phyloP scores from a whole-genome alignment of 1,140 invertebrate genomes.

The Mizuhopecten yessoensis region DNA sequence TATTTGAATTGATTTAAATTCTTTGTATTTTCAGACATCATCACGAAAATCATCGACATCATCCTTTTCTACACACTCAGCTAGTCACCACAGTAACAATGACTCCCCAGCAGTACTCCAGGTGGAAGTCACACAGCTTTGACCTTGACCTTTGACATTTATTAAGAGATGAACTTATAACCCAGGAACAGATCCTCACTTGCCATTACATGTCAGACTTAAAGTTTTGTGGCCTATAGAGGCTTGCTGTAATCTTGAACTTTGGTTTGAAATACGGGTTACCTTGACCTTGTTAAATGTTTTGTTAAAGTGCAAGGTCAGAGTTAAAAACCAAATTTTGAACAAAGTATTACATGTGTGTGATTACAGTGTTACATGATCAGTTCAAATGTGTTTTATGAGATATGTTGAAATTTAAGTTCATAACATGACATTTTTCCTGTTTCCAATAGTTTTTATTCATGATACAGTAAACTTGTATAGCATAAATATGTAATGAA shows the following conservation, averaged over 20 bases:
- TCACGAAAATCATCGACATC: constrained; percentile 1
- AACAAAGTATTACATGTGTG: not conserved
- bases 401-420: no score
- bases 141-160: not conserved
- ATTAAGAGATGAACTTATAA: not conserved
- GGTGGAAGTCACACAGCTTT: constrained; percentile 7
- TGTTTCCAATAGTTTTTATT: no score
- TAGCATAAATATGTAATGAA: no score
- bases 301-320: constrained; percentile 8
- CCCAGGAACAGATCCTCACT: not conserved
- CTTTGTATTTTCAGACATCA: not conserved
- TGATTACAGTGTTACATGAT: not conserved
- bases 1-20: no score
- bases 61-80: not conserved
- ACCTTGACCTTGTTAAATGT: not conserved
- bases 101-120: not conserved
- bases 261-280: not conserved
- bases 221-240: not conserved
- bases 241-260: not conserved
- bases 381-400: not conserved
- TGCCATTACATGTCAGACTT: constrained; percentile 12
- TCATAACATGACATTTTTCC: no score
- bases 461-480: no score
- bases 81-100: constrained; percentile 5
- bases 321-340: not conserved